Conservation (phyloP, 2,113 vertebrate genomes). For the Actenoides lindsayi region DNA sequence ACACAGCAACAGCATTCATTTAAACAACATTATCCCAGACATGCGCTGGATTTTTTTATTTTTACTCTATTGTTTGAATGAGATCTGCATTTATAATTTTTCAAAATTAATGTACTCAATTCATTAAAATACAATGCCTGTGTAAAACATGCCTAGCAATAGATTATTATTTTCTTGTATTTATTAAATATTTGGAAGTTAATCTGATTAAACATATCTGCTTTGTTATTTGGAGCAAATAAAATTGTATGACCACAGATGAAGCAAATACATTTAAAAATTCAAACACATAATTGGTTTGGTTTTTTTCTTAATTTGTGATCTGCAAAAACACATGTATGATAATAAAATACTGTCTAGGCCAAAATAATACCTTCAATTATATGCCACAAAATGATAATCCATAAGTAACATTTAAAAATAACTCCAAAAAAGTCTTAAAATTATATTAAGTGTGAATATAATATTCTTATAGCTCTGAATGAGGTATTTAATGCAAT, state of each 20-base stretch:
- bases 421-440: not conserved
- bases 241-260: not conserved
- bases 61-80: not conserved
- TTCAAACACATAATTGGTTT: not conserved
- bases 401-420: not conserved
- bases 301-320: not conserved
- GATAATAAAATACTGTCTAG: not conserved
- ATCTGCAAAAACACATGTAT: fast-evolving
- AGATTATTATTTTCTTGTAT: not conserved
- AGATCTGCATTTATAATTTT: not conserved
- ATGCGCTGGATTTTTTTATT: not conserved
- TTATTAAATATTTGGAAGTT: not conserved
- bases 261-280: not conserved
- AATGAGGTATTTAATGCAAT: not conserved
- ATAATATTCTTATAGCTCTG: not conserved
- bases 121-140: not conserved
- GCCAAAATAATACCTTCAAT: not conserved
- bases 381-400: not conserved
- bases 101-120: not conserved
- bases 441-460: not conserved
- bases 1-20: not conserved
- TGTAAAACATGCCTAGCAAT: not conserved
- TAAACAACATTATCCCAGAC: not conserved
- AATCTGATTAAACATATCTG: not conserved
- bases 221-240: not conserved